Base-by-base conservation (phyloP, 2,888 invertebrate genomes). In the Linnaemya vulpina region DNA sequence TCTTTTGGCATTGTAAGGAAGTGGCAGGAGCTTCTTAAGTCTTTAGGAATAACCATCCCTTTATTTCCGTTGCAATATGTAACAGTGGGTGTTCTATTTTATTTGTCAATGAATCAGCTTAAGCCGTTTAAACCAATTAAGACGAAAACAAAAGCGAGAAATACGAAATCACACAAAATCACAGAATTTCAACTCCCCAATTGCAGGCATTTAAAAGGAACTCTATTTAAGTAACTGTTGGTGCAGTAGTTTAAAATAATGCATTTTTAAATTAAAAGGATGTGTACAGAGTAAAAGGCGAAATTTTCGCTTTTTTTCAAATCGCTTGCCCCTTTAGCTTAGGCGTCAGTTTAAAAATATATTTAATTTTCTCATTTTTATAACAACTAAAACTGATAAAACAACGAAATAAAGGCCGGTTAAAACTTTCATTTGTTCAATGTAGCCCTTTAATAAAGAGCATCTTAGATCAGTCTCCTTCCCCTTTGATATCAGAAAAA, bases 41-140 rank as follows among this genome's bases (percentile, higher is more conserved):
- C 55, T 25, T 53, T 63, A n/a, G n/a, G n/a, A 38, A 62, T 17
- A 40, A 43, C 38, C 58, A 65, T 67, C 70, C 49, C 77, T 58
- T 70, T 76, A 51, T 58, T 67, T 49, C 10, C 22, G 20, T 40
- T 13, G 43, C 13, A 40, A 20, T 46, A 43, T 62, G 49, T 51
- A 68, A 68, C 81, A 78, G 78, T 58, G 80, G 68, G 62, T 74
- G 53, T 83, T 68, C 68, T 75, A 77, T 76, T 84, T 84, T 77
- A 83, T 83, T 77, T 84, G 80, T 81, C 84, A 84, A 84, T 84
- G 85, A 85, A 82, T 82, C 85, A 78, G 78, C 78, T 82, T 85
- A 82, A 85, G 80, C 82, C 82, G 85, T 85, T 85, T 85, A 84
- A 84, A 80, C 84, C 84, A 84, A 84, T 84, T 84, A 85, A 78